Percentiles rank a stretch among this genome's conserved stretches.
Conservation (phyloP, 2,888 invertebrate species). For the Octonoba sinensis region DNA sequence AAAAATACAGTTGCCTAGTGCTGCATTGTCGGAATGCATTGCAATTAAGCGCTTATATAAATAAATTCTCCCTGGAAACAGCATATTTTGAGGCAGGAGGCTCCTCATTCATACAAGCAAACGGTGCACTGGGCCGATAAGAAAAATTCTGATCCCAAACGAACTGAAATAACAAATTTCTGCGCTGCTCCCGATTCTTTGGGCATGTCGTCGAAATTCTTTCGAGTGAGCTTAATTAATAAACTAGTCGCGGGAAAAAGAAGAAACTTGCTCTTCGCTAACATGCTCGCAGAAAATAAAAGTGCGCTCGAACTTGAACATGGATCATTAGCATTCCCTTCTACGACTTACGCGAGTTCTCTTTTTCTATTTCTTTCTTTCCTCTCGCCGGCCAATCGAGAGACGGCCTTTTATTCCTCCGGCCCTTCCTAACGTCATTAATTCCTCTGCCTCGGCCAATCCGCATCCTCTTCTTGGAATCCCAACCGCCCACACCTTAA, state of each 20-base stretch:
- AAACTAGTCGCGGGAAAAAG: slow-evolving; percentile 50
- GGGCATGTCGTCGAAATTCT: slow-evolving; percentile 60
- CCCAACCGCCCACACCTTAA: slow-evolving; percentile 43
- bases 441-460: slow-evolving; percentile 58
- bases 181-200: slow-evolving; percentile 57
- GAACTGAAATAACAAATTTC: slow-evolving; percentile 63
- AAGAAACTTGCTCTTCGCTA: slow-evolving; percentile 55
- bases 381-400: slow-evolving; percentile 39
- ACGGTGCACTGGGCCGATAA: slow-evolving; percentile 55
- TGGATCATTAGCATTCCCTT: slow-evolving; percentile 55
- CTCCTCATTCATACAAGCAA: slow-evolving; percentile 60
- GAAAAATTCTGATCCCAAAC: slow-evolving; percentile 64
- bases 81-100: slow-evolving; percentile 54
- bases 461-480: slow-evolving; percentile 52
- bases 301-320: slow-evolving; percentile 39
- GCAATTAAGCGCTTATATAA: slow-evolving; percentile 59
- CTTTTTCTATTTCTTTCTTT: slow-evolving; percentile 52
- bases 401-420: slow-evolving; percentile 52
- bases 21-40: neutral
- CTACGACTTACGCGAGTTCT: slow-evolving; percentile 36
- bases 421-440: slow-evolving; percentile 59
- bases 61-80: slow-evolving; percentile 55
- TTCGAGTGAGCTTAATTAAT: slow-evolving; percentile 62
- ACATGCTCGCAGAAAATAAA: slow-evolving; percentile 59
- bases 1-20: no score